phyloP scores from a whole-genome alignment of 2,888 invertebrate species.

The Drepana falcataria region DNA sequence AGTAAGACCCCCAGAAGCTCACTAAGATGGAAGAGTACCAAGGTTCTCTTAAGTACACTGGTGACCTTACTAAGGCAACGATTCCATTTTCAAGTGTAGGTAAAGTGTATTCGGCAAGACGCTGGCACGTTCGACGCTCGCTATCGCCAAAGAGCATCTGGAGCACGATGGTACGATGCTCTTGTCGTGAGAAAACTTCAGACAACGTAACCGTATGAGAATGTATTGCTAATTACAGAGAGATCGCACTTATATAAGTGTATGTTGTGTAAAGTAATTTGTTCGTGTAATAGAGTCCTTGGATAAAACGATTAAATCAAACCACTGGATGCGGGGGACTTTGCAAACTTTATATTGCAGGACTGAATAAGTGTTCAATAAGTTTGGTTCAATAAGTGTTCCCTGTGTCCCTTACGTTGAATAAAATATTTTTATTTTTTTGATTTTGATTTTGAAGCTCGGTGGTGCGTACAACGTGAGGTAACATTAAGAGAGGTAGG shows the following conservation, averaged over 20 bases:
- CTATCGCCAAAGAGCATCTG: slow-evolving; percentile 55
- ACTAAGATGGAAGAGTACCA: background rate
- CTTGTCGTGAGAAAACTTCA: slow-evolving; percentile 39
- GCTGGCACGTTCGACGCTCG: slow-evolving; percentile 44
- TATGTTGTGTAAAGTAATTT: background rate
- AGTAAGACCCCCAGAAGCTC: too few species aligned
- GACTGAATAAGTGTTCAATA: too few species aligned
- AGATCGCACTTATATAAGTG: slow-evolving; percentile 9
- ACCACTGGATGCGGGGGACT: too few species aligned
- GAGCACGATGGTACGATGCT: slow-evolving; percentile 45
- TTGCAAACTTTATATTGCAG: too few species aligned
- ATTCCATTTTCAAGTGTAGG: slow-evolving; percentile 18
- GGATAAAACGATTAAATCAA: too few species aligned
- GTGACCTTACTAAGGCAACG: background rate
- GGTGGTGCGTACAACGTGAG: too few species aligned
- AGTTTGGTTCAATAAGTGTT: too few species aligned
- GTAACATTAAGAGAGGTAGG: too few species aligned
- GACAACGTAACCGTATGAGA: slow-evolving; percentile 16
- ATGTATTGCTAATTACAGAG: slow-evolving; percentile 10
- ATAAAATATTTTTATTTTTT: too few species aligned
- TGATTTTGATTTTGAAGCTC: too few species aligned
- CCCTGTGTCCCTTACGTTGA: too few species aligned
- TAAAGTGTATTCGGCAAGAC: slow-evolving; percentile 23
- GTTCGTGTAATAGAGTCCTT: too few species aligned
- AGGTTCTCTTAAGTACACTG: background rate